These are phyloP conservation scores for Xiphophorus couchianus DNA, from an alignment of 2,113 vertebrate genomes.

Conservation along the genomic window DNA sequence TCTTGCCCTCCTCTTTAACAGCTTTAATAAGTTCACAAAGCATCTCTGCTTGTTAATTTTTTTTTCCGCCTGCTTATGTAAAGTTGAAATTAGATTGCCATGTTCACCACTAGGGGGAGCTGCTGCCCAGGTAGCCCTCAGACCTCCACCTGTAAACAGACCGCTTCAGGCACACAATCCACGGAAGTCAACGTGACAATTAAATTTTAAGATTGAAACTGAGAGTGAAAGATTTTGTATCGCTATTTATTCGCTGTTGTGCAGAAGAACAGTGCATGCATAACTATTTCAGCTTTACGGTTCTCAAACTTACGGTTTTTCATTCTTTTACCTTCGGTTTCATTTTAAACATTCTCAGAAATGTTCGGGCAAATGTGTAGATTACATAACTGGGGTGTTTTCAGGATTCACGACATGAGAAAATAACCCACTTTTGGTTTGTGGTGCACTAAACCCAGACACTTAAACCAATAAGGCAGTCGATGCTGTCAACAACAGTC, in stretches of 20 bases:
- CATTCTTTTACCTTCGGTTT: neutral
- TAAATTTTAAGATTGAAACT: neutral
- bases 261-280: neutral
- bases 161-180: neutral
- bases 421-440: neutral
- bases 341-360: neutral
- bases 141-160: neutral
- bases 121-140: neutral
- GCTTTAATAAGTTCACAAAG: neutral
- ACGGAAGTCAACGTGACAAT: neutral
- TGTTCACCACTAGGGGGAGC: neutral
- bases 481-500: neutral
- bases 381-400: neutral
- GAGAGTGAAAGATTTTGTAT: conserved; percentile 10
- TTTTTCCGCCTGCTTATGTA: neutral
- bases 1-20: neutral
- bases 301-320: conserved; percentile 1
- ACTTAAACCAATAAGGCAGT: neutral
- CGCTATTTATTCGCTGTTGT: neutral
- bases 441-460: neutral
- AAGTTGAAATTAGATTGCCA: neutral
- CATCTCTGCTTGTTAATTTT: neutral
- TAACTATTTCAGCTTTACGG: neutral
- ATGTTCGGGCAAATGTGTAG: neutral
- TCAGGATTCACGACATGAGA: neutral